Percentiles rank a stretch among this genome's conserved stretches.
phyloP scores from a whole-genome alignment of 2,888 invertebrate genomes.

The Hirtodrosophila confusa region DNA sequence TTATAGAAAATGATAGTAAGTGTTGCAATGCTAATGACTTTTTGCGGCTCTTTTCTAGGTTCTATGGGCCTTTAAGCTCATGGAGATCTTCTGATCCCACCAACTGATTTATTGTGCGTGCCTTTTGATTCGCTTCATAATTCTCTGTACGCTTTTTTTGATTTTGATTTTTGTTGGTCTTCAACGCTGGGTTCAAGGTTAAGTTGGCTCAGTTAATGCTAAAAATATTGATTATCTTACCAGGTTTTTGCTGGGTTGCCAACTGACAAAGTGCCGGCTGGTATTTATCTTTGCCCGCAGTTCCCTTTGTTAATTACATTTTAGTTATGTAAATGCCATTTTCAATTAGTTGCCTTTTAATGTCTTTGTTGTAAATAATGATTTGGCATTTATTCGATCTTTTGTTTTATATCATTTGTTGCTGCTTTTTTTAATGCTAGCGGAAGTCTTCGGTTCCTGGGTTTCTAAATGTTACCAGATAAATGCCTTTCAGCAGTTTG shows the following conservation, averaged over 20 bases:
- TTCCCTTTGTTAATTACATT: conserved; percentile 66
- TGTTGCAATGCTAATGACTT: conserved; percentile 74
- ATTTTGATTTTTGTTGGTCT: conserved; percentile 5
- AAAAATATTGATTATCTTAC: conserved; percentile 71
- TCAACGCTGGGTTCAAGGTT: conserved; percentile 64
- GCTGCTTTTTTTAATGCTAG: conserved; percentile 12
- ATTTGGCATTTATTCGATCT: conserved; percentile 39
- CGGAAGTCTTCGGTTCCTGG: conserved; percentile 14
- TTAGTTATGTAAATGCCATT: conserved; percentile 72
- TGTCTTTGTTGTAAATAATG: conserved; percentile 46
- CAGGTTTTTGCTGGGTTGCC: conserved; percentile 10
- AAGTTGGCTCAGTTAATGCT: conserved; percentile 36
- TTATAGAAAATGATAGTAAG: conserved; percentile 78
- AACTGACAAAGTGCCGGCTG: conserved; percentile 17
- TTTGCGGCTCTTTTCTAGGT: conserved; percentile 34
- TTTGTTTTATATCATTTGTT: conserved; percentile 25
- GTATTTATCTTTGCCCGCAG: conserved; percentile 33
- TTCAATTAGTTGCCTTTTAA: conserved; percentile 65
- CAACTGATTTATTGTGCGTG: conserved; percentile 62
- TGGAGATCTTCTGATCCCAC: conserved; percentile 43
- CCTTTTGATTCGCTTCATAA: conserved; percentile 55
- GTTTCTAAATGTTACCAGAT: conserved; percentile 1
- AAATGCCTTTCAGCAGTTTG: conserved; percentile 12
- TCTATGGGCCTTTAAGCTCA: conserved; percentile 31
- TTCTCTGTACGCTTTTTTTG: conserved; percentile 10